Percentiles rank a stretch among this genome's conserved stretches.
These are phyloP conservation scores for Epizoanthus stellaris DNA, from an alignment of 92 coral and sea anemone genomes.

Conservation along the genomic window DNA sequence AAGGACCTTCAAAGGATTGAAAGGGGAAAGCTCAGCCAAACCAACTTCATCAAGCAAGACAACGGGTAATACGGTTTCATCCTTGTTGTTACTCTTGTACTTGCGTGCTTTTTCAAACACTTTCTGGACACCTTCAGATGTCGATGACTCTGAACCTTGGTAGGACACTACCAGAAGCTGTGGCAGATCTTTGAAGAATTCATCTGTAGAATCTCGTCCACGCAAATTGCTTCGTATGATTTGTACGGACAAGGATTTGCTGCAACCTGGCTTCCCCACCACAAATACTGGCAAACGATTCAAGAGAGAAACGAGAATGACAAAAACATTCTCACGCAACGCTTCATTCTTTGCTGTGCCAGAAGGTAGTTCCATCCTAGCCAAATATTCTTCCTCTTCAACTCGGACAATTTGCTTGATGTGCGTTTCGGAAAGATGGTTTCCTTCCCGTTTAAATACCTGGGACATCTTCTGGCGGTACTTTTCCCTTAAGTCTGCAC, in stretches of 20 bases:
- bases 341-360: conserved; percentile 50
- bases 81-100: conserved; percentile 26
- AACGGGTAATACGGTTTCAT: conserved; percentile 7
- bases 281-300: conserved; percentile 35
- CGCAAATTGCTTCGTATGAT: conserved; percentile 47
- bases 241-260: conserved; percentile 42
- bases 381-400: conserved; percentile 40
- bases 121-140: conserved; percentile 39
- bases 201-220: conserved; percentile 47
- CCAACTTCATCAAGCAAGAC: conserved; percentile 43
- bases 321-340: conserved; percentile 43
- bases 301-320: conserved; percentile 33
- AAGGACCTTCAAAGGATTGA: conserved; percentile 23
- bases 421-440: neutral
- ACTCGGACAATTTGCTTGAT: conserved; percentile 35
- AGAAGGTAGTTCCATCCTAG: conserved; percentile 36
- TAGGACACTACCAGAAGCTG: conserved; percentile 31
- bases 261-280: conserved; percentile 51
- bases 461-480: conserved; percentile 26
- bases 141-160: conserved; percentile 49
- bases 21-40: conserved; percentile 15
- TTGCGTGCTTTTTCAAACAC: conserved; percentile 36
- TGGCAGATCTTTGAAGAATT: conserved; percentile 31
- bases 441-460: neutral
- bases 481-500: conserved; percentile 7